Base-by-base conservation (phyloP, 2,888 invertebrate genomes). In the Oxytorus armatus region DNA sequence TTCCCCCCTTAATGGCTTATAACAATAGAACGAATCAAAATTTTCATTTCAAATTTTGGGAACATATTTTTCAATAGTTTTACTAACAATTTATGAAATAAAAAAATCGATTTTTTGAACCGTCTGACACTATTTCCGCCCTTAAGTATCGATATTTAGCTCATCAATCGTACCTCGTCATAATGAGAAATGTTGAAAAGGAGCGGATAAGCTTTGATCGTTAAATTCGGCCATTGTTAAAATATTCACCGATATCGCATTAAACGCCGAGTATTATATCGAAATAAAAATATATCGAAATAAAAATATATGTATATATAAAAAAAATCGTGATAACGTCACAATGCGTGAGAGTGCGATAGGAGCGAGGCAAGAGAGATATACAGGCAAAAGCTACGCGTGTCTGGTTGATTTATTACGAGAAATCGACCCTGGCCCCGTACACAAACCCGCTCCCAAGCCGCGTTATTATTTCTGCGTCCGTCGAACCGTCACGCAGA, bases 391-490 rank as follows among this genome's bases (percentile, higher is more conserved):
- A 74, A 57, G 74, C 51, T 77, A 77, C 83, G 79, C 81, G 82
- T 82, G 82, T 81, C 81, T 82, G 70, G 66, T 70, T 73, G 79
- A 84, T 83, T 83, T 83, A 83, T 83, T 81, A 79, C 77, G 70
- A 69, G 77, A 77, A 82, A 84, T 83, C 83, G 83, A 84, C 74
- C 78, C 77, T 77, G 73, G 72, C 76, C 59, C 69, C n/a, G n/a
- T n/a, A 59, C 61, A 77, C 76, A 74, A 47, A 25, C 36, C 16
- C 47, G 14, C 66, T 66, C 63, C 33, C 82, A 44, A 36, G 49
- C 57, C n/a, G 66, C 79, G 69, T 83, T 83, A 82, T 83, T 84
- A 84, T 83, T 81, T 84, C 77, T 78, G 69, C 77, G 82, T 77
- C 73, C 77, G 75, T 78, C 81, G 81, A 84, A 83, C 74, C 77